Evolutionary conservation across 2,888 invertebrate species (phyloP).

Genomic region (Lepeophtheirus nordmannii): DNA sequence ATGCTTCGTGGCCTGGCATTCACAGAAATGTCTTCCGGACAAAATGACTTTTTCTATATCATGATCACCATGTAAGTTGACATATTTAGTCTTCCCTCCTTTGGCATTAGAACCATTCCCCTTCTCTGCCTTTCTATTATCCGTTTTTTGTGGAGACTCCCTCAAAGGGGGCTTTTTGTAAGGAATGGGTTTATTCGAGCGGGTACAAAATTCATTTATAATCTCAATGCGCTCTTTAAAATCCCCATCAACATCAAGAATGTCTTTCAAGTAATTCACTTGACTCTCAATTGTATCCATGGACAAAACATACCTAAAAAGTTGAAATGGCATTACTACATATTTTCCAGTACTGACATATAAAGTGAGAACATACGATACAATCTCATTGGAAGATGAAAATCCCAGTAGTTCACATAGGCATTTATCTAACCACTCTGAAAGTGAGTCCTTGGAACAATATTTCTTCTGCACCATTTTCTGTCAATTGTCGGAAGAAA

Average conservation of each 20-base stretch:
- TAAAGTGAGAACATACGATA: neutral
- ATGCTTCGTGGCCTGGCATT: constrained; percentile 83
- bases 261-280: constrained; percentile 57
- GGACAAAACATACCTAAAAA: constrained; percentile 49
- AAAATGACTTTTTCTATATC: constrained; percentile 39
- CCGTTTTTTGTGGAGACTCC: constrained; percentile 29
- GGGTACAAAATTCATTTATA: constrained; percentile 32
- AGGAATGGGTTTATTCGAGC: constrained; percentile 29
- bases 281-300: constrained; percentile 55
- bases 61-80: constrained; percentile 55
- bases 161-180: neutral
- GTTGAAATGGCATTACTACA: neutral
- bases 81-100: constrained; percentile 51
- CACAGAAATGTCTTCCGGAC: constrained; percentile 62
- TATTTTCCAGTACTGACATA: neutral
- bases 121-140: constrained; percentile 31
- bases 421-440: neutral
- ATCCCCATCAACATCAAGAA: constrained; percentile 51
- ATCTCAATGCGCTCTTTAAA: constrained; percentile 46
- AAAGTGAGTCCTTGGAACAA: neutral
- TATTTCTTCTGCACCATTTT: constrained; percentile 2
- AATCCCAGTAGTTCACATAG: neutral
- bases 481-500: no score
- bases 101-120: constrained; percentile 28
- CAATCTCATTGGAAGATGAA: neutral